phyloP scores from a whole-genome alignment of 1,140 invertebrate genomes.

The Penaeus japonicus region DNA sequence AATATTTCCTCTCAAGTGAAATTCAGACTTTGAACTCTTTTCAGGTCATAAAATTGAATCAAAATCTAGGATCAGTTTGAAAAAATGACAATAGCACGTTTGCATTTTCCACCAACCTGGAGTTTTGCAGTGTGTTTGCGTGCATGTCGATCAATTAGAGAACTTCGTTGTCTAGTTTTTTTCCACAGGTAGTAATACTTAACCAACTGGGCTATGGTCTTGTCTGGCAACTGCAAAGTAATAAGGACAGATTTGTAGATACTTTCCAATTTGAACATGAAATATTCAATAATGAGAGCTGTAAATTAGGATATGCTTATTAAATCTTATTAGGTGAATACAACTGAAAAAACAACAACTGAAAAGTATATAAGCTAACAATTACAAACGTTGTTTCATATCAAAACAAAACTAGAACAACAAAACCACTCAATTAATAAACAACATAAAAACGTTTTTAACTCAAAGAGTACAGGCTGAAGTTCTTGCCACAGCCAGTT shows the following conservation, averaged over 20 bases:
- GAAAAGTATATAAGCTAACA: too few relatives aligned
- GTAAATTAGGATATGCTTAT: too few relatives aligned
- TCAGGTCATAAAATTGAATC: too few relatives aligned
- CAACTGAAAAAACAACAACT: too few relatives aligned
- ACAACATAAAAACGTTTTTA: background rate
- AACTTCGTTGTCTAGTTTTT: slow-evolving; percentile 89
- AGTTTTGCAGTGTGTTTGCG: slow-evolving; percentile 71
- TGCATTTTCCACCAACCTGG: slow-evolving; percentile 61
- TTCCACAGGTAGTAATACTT: slow-evolving; percentile 99
- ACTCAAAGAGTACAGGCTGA: background rate
- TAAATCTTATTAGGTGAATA: too few relatives aligned
- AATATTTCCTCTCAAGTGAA: too few relatives aligned
- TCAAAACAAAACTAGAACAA: too few relatives aligned
- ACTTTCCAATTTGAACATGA: too few relatives aligned
- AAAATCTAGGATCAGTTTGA: too few relatives aligned
- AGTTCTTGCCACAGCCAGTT: background rate
- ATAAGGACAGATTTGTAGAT: background rate
- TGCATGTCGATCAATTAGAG: slow-evolving; percentile 90
- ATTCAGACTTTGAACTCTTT: too few relatives aligned
- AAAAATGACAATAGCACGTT: background rate
- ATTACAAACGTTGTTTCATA: too few relatives aligned
- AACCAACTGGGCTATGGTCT: slow-evolving; percentile 93
- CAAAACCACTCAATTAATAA: background rate
- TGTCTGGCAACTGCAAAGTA: slow-evolving; percentile 81
- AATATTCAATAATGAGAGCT: too few relatives aligned